Evolutionary conservation across 2,113 vertebrate species (phyloP), one percentile per base, ranked within the genome.

Genomic region (Uria lomvia): DNA sequence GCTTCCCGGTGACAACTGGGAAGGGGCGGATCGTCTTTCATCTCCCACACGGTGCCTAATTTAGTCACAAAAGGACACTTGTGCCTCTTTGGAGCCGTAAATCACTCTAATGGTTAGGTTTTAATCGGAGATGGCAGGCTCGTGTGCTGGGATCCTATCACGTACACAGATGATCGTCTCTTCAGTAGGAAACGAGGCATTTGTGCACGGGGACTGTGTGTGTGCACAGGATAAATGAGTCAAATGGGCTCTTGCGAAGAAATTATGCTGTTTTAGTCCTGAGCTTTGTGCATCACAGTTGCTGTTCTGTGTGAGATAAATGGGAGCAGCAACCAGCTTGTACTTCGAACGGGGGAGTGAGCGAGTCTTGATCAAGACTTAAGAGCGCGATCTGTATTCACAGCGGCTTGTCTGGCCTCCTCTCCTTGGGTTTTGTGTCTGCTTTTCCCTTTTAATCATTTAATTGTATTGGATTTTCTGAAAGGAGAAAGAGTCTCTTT

Each of bases 261-360:
- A 85, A 60, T 2, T 1, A 2, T 9, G 36, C 60, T 17, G 14
- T 0, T 92, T 40, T 23, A 30, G 36, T 15, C 38, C 77, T 0
- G 1, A 43, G 59, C 60, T 40, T 65, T 22, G 32, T 15, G 50
- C 50, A 17, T 4, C 47, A 0, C 30, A 1, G 52, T 38, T 62
- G 74, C 79, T 92, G 8, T 32, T 58, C 62, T 2, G 50, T 2
- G 50, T 7, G 32, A 66, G 79, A 76, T 6, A 45, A 90, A 77
- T 7, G 65, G 60, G 71, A 83, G 50, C 4, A 21, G 75, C 62
- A 20, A 17, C 6, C 17, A 91, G 82, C 50, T 49, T 1, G 19
- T 55, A 6, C 43, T 74, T 59, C 52, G 4, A 8, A 9, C 0
- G 0, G 36, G 49, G 75, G 86, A 74, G 52, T 0, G 52, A 14